phyloP scores from a whole-genome alignment of 2,113 vertebrate genomes.

The Neodon shergylaensis region DNA sequence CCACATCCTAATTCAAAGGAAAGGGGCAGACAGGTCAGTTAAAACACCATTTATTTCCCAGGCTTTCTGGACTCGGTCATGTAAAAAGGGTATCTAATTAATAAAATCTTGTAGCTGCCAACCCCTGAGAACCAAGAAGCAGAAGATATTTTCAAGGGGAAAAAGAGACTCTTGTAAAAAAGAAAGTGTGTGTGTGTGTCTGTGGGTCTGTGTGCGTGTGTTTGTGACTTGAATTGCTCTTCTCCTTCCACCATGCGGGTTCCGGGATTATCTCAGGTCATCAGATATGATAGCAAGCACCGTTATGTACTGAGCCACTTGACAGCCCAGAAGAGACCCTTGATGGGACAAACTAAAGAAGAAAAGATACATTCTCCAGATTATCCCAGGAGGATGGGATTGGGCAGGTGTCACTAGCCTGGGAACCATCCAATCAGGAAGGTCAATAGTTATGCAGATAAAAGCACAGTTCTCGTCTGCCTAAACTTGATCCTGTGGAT shows the following conservation, averaged over 20 bases:
- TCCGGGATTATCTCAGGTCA: not conserved
- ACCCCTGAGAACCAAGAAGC: not conserved
- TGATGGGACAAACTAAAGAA: not conserved
- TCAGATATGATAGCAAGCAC: not conserved
- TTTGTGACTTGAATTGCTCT: not conserved
- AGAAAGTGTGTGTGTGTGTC: not conserved
- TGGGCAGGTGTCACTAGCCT: not conserved
- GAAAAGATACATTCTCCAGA: not conserved
- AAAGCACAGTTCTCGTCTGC: not conserved
- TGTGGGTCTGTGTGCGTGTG: not conserved
- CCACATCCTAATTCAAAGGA: conserved; percentile 2
- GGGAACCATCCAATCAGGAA: not conserved
- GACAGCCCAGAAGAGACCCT: not conserved
- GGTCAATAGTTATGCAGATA: not conserved
- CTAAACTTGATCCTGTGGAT: not conserved
- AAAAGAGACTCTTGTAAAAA: not conserved
- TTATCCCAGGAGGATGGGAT: not conserved
- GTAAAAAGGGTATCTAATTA: not conserved
- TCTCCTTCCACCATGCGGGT: not conserved
- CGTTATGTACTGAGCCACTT: not conserved
- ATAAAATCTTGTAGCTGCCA: conserved; percentile 3
- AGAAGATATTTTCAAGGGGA: not conserved
- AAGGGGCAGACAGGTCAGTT: not conserved
- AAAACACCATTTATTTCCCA: conserved; percentile 24
- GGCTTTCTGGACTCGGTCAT: not conserved